Evolutionary conservation across 2,113 vertebrate species (phyloP), one percentile per base, ranked within the genome.

Genomic region (Peromyscus leucopus): DNA sequence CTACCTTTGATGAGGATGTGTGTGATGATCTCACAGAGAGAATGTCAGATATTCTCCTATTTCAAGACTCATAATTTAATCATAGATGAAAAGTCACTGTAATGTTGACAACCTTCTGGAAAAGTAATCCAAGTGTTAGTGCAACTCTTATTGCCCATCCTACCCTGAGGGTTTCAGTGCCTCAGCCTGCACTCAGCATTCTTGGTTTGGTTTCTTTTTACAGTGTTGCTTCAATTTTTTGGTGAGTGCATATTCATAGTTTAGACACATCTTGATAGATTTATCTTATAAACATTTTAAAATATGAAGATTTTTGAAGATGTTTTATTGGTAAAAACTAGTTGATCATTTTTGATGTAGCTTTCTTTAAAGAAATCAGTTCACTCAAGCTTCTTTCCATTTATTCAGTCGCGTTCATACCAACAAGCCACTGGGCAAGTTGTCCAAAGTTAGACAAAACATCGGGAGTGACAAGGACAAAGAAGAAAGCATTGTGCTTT

Each of bases 41-140:
- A 78, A 31, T 31, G 15, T 48, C 46, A 48, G 13, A 48, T 17
- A 48, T 48, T 48, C 42, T 48, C 75, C 15, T 31, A 78, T 48
- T 31, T 78, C 12, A 48, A 48, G 75, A 8, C 15, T 16, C 15
- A 79, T 33, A 9, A 33, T 51, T 79, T 48, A 51, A 79, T 17
- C 46, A 79, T 9, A 79, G 28, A 79, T 72, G 8, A 9, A 33
- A 51, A 33, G 26, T 51, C 46, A 4, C 6, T 79, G 7, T 33
- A 33, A 31, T 79, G 28, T 48, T 79, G 13, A 79, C 9, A 78
- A 21, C 5, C 13, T 15, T 13, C 42, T 21, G 0, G 12, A 19
- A 48, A 48, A 16, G 10, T 15, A 46, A 46, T 2, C 42, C 31
- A 12, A 48, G 11, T 0, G 0, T 3, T 7, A 48, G 5, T 48